Evolutionary conservation across 2,113 vertebrate species (phyloP).

Genomic region (Aphyosemion australe): DNA sequence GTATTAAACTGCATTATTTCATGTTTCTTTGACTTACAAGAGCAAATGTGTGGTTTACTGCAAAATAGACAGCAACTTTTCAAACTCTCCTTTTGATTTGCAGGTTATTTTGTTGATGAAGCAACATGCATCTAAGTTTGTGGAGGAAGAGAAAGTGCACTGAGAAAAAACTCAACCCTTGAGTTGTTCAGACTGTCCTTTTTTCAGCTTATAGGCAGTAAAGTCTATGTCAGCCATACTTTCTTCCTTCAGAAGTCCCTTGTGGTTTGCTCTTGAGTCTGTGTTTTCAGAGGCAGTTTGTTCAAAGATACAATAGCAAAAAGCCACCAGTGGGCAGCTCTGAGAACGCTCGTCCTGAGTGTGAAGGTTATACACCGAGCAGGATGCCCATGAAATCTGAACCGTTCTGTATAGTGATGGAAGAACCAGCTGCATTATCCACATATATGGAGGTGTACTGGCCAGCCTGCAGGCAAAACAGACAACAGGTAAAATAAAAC

Average conservation of each 20-base stretch:
- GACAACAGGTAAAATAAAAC: not conserved
- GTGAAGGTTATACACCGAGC: conserved; percentile 81
- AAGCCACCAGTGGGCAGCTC: conserved; percentile 6
- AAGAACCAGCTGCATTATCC: conserved; percentile 88
- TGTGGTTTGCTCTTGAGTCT: conserved; percentile 40
- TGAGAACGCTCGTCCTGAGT: conserved; percentile 9
- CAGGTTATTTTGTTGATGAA: conserved; percentile 30
- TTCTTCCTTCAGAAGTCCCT: conserved; percentile 39
- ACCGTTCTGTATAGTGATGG: conserved; percentile 87
- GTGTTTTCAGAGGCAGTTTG: conserved; percentile 51
- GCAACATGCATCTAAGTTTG: conserved; percentile 36
- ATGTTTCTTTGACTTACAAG: not conserved
- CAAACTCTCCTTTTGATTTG: conserved; percentile 39
- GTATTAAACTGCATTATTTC: conserved; percentile 6
- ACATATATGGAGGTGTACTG: conserved; percentile 95
- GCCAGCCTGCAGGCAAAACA: conserved; percentile 79
- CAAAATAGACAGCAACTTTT: conserved; percentile 26
- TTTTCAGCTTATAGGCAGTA: conserved; percentile 47
- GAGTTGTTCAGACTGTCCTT: conserved; percentile 54
- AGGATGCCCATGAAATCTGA: conserved; percentile 94
- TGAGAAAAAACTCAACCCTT: conserved; percentile 48
- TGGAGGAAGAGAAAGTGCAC: conserved; percentile 35
- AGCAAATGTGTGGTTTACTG: conserved; percentile 30
- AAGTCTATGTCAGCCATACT: conserved; percentile 38
- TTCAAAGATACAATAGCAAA: conserved; percentile 5